Evolutionary conservation across 2,888 invertebrate species (phyloP).

Genomic region (Oligia fasciuncula): DNA sequence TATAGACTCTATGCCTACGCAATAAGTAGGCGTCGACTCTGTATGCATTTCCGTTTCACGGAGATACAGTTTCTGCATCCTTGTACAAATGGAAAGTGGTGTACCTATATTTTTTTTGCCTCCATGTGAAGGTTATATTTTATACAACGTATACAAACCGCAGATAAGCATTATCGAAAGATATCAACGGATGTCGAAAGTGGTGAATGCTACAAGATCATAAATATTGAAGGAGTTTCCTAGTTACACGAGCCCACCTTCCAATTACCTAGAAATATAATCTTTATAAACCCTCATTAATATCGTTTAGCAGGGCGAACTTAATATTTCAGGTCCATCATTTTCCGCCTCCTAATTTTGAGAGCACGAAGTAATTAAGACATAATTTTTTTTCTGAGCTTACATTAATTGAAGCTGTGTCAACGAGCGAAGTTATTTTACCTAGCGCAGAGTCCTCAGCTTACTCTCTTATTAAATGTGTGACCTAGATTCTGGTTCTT

Average conservation of each 20-base stretch:
- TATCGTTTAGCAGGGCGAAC: slow-evolving; percentile 21
- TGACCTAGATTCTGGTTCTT: slow-evolving; percentile 42
- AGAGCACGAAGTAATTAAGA: slow-evolving; percentile 44
- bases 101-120: slow-evolving; percentile 6
- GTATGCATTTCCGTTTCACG: slow-evolving; percentile 31
- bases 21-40: neutral
- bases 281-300: slow-evolving; percentile 35
- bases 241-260: neutral
- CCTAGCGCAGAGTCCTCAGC: slow-evolving; percentile 20
- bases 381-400: slow-evolving; percentile 32
- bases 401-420: slow-evolving; percentile 42
- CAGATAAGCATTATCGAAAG: neutral
- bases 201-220: neutral
- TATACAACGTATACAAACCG: neutral
- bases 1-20: neutral
- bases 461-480: slow-evolving; percentile 30
- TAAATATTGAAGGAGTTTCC: neutral
- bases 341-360: slow-evolving; percentile 28
- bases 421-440: slow-evolving; percentile 37
- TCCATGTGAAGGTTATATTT: neutral
- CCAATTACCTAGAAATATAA: slow-evolving; percentile 16
- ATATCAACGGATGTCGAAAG: neutral
- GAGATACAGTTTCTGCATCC: slow-evolving; percentile 42
- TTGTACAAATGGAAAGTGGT: slow-evolving; percentile 30
- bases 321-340: slow-evolving; percentile 43